These are phyloP conservation scores for Cyclopterus lumpus DNA, from an alignment of 2,797 vertebrate genomes.

Conservation along the genomic window DNA sequence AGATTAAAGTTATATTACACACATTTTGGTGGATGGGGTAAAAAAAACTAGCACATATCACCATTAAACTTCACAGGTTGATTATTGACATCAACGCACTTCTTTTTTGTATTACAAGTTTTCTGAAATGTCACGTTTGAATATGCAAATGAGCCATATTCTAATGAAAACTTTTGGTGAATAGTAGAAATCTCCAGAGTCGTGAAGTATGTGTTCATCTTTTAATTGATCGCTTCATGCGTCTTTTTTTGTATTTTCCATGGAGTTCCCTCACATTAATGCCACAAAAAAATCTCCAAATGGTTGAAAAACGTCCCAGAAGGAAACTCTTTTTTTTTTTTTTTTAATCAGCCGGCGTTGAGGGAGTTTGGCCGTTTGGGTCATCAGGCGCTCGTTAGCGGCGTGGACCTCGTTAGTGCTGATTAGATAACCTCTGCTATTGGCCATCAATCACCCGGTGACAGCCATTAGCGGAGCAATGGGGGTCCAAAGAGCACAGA, in stretches of 20 bases:
- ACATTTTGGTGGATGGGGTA: too few relatives aligned
- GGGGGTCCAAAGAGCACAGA: conserved; percentile 60
- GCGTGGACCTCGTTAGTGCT: conserved; percentile 32
- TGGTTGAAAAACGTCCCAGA: not conserved
- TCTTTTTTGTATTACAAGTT: too few relatives aligned
- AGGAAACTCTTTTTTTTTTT: not conserved
- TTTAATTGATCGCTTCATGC: not conserved
- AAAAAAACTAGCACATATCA: not conserved
- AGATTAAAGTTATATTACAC: too few relatives aligned
- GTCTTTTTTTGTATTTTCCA: not conserved
- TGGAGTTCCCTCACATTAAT: not conserved
- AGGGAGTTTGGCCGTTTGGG: conserved; percentile 5
- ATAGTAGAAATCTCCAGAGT: not conserved
- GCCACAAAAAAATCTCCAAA: not conserved
- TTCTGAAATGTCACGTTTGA: not conserved
- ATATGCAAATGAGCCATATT: not conserved
- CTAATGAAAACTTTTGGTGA: not conserved
- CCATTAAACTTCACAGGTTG: not conserved
- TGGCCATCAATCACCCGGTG: conserved; percentile 56
- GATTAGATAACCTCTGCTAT: conserved; percentile 71
- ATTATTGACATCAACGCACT: too few relatives aligned
- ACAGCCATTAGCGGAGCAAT: conserved; percentile 5
- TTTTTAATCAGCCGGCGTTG: not conserved
- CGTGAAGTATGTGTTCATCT: too few relatives aligned
- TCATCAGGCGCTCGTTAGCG: conserved; percentile 64